Percentiles rank a stretch among this genome's conserved stretches.
Conservation (phyloP, 2,797 vertebrate genomes). For the Nasua narica region DNA sequence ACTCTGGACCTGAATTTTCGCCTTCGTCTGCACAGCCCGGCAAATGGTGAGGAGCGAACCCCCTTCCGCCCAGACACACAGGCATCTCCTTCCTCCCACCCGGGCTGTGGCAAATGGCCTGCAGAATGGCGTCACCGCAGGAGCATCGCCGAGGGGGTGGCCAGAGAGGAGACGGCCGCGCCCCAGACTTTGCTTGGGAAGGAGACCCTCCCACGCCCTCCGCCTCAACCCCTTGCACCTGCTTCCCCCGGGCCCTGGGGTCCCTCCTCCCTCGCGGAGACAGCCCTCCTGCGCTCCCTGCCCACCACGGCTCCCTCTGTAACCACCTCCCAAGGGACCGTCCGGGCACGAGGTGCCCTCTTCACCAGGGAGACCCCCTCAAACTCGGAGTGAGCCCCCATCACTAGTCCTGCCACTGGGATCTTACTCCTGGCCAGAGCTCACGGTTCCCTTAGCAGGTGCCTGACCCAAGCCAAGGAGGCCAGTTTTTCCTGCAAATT, state of each 20-base stretch:
- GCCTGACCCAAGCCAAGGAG: no score
- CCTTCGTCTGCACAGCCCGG: neutral
- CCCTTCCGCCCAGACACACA: neutral
- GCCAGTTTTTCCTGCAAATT: no score
- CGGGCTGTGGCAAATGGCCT: neutral
- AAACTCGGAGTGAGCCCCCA: neutral
- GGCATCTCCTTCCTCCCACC: neutral
- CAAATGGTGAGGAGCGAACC: neutral
- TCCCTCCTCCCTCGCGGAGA: no score
- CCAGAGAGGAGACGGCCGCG: neutral
- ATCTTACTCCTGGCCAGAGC: neutral
- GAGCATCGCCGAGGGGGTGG: neutral
- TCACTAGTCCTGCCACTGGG: neutral
- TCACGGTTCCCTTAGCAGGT: no score
- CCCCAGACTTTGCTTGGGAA: neutral
- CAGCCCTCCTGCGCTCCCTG: neutral
- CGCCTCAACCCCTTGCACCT: neutral
- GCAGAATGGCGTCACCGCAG: neutral
- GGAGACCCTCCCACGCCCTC: rapidly evolving
- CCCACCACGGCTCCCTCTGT: rapidly evolving
- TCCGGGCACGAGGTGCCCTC: neutral
- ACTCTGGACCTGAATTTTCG: no score
- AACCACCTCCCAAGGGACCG: neutral
- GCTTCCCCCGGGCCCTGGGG: neutral
- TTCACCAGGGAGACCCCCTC: neutral